Percentiles rank a stretch among this genome's conserved stretches.
Evolutionary conservation across 2,797 vertebrate species (phyloP).

Genomic region (Melanotaenia pygmaea): DNA sequence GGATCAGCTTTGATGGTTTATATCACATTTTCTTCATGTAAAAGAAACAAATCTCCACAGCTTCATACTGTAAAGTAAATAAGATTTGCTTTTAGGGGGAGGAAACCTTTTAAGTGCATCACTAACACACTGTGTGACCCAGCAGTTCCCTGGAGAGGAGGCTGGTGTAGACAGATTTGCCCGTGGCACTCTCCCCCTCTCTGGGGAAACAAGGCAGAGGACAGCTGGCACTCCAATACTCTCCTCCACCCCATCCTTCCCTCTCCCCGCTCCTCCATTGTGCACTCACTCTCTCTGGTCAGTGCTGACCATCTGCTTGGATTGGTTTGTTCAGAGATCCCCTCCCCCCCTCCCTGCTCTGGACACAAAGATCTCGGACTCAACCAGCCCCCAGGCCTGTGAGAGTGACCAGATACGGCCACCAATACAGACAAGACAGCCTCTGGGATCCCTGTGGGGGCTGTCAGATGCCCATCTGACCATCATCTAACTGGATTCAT

Average conservation of each 20-base stretch:
- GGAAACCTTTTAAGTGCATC: constrained; percentile 27
- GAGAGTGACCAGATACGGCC: constrained; percentile 62
- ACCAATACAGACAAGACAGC: constrained; percentile 7
- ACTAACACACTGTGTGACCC: constrained; percentile 31
- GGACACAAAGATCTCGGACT: constrained; percentile 13
- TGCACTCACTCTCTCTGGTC: constrained; percentile 63
- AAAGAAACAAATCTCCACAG: no score
- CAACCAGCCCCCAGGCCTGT: constrained; percentile 21
- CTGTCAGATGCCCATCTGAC: background rate
- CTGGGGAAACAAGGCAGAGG: constrained; percentile 50
- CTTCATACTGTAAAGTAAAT: background rate
- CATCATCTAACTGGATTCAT: no score
- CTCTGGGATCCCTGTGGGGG: background rate
- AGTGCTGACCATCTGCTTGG: constrained; percentile 81
- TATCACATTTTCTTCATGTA: background rate
- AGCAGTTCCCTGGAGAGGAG: constrained; percentile 39
- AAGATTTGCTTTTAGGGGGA: background rate
- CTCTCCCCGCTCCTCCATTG: background rate
- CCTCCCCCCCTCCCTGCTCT: background rate
- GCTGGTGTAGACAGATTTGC: constrained; percentile 34
- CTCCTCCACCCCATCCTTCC: background rate
- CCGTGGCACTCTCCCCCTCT: constrained; percentile 33
- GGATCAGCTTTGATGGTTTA: no score
- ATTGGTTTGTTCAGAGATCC: constrained; percentile 34
- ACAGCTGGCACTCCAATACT: constrained; percentile 77